Evolutionary conservation across 2,888 invertebrate genomes (phyloP), one percentile per base, ranked within the genome.

Genomic region (Dysmachus trigonus): DNA sequence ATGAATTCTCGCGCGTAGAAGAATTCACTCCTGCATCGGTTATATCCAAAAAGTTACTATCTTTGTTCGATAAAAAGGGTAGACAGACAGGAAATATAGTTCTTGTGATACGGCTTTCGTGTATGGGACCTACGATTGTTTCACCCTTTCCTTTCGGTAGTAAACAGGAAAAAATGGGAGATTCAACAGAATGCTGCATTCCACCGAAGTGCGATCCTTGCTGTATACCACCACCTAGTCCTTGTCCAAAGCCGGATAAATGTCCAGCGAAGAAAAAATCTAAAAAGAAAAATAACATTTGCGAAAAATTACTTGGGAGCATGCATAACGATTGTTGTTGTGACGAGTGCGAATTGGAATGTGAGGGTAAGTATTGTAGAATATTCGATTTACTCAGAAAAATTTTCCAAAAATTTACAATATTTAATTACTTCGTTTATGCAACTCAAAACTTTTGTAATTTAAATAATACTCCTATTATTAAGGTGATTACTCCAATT

Each of bases 51-150:
- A 90, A 91, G 7, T 86, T 92, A 30, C 76, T 92, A 72, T 90
- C 91, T 0, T 88, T 92, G 0, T 91, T 90, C 79, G 91, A 91
- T 88, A 88, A 90, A 72, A 90, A 89, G 77, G 88, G 87, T 0
- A 89, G 89, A 74, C 91, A 91, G 87, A 91, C 91, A 0, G 92
- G 92, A 1, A 92, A 91, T 86, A 89, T 92, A 18, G 90, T 91
- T 10, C 72, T 92, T 1, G 89, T 91, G 15, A 90, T 92, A 88
- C 89, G 92, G 2, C 85, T 92, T 27, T 89, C 91, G 1, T 91
- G 91, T 87, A 91, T 91, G 89, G 92, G 92, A 0, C 91, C 91
- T 1, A 30, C 76, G 0, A 90, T 92, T 71, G 90, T 92, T 0
- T 90, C 90, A 0, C 87, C 90, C n/a, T 91, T 92, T 85, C 89